Conservation (phyloP, 2,113 vertebrate genomes). For the Lepus europaeus region DNA sequence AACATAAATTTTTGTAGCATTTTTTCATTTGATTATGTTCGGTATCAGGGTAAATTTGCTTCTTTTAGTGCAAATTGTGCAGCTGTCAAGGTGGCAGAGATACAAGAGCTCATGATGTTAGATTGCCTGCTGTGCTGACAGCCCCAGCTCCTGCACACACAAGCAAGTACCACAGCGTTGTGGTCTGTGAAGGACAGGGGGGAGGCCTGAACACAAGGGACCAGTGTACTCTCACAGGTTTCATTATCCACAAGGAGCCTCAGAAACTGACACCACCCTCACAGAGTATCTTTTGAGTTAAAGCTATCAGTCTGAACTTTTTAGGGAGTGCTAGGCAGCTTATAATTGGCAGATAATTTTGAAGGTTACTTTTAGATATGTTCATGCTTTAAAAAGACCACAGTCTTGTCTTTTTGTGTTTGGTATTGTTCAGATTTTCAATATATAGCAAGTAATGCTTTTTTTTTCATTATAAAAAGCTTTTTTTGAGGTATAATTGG, state of each 20-base stretch:
- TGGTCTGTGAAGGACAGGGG: conserved; percentile 62
- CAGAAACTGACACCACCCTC: not conserved
- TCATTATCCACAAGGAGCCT: not conserved
- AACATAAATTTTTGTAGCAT: not conserved
- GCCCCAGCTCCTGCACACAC: not conserved
- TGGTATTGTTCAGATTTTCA: conserved; percentile 31
- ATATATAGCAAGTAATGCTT: not conserved
- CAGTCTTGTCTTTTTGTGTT: not conserved
- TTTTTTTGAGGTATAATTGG: not conserved
- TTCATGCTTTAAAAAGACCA: not conserved
- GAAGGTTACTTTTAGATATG: conserved; percentile 30
- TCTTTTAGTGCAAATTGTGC: not conserved
- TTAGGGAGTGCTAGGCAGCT: not conserved
- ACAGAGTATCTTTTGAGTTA: not conserved
- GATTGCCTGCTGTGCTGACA: not conserved
- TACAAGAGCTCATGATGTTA: not conserved
- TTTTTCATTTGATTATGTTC: not conserved
- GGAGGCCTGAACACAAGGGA: not conserved
- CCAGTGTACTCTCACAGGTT: not conserved
- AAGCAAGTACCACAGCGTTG: not conserved
- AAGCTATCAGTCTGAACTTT: not conserved
- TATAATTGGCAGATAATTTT: not conserved
- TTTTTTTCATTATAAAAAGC: not conserved
- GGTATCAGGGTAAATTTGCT: conserved; percentile 5
- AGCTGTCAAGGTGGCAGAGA: not conserved